phyloP scores from a whole-genome alignment of 2,888 invertebrate species.

The Ormyrus thymus region DNA sequence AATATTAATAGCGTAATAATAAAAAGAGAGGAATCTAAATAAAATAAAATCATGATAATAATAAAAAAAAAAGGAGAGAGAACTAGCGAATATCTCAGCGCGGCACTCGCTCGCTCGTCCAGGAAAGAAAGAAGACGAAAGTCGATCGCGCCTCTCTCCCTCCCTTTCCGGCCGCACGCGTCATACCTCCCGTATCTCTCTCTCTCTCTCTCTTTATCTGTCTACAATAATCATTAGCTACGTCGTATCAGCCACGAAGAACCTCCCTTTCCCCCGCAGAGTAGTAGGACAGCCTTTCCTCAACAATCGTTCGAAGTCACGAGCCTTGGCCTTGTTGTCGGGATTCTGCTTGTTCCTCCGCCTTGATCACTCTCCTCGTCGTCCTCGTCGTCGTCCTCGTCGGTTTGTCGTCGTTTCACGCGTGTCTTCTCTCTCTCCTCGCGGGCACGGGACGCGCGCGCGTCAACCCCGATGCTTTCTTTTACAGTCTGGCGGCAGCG shows the following conservation, averaged over 20 bases:
- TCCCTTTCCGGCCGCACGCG: background rate
- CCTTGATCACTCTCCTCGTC: background rate
- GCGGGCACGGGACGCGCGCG: too few relatives aligned
- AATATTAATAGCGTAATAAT: constrained; percentile 18
- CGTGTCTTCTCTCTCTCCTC: background rate
- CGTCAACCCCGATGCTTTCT: background rate
- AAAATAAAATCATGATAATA: background rate
- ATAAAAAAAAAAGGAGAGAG: constrained; percentile 29
- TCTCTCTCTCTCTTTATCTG: too few relatives aligned
- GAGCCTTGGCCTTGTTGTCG: constrained; percentile 50
- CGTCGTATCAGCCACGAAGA: too few relatives aligned
- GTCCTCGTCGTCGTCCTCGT: background rate
- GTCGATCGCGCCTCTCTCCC: background rate
- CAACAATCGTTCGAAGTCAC: constrained; percentile 43
- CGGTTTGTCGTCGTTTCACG: background rate
- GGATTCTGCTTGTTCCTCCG: background rate
- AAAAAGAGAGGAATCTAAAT: constrained; percentile 6
- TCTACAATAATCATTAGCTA: too few relatives aligned
- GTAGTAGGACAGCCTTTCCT: too few relatives aligned
- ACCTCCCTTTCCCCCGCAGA: too few relatives aligned
- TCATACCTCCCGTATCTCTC: background rate
- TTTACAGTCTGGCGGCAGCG: background rate
- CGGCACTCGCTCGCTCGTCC: constrained; percentile 23
- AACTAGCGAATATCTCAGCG: constrained; percentile 12
- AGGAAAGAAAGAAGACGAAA: constrained; percentile 37